Evolutionary conservation across 2,797 vertebrate genomes (phyloP).

Genomic region (Sebastes itinus): DNA sequence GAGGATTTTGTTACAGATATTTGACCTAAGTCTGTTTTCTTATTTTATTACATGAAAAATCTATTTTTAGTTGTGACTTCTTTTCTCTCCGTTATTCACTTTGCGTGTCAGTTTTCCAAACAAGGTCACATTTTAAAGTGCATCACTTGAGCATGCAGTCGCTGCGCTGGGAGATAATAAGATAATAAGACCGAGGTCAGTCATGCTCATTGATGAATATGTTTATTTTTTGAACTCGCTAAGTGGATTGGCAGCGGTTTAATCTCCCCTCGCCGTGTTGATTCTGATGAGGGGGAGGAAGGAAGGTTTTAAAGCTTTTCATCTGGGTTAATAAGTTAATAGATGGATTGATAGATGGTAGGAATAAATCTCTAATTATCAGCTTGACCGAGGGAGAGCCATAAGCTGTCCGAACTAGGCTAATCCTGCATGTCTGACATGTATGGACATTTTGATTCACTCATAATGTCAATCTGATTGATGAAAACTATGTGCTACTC

Average conservation of each 20-base stretch:
- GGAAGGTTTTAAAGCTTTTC: conserved; percentile 64
- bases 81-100: not conserved
- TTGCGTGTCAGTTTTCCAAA: not conserved
- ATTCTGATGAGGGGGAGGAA: conserved; percentile 45
- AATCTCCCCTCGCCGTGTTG: conserved; percentile 62
- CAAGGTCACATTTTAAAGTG: conserved; percentile 21
- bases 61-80: not conserved
- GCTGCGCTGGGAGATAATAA: conserved; percentile 12
- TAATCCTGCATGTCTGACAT: conserved; percentile 64
- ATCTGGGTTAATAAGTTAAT: conserved; percentile 79
- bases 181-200: conserved; percentile 37
- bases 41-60: not conserved
- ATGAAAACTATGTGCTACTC: not conserved
- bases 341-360: conserved; percentile 79
- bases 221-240: conserved; percentile 53
- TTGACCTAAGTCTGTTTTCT: not conserved
- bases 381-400: conserved; percentile 62
- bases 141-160: not conserved
- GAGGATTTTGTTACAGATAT: not conserved
- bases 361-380: conserved; percentile 81
- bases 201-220: conserved; percentile 60
- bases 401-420: conserved; percentile 67
- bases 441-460: conserved; percentile 44
- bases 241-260: conserved; percentile 65
- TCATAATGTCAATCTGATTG: conserved; percentile 1